A percentile compares a stretch with the other conserved stretches of the same genome.
Evolutionary conservation across 2,797 vertebrate genomes (phyloP).

Genomic region (Sebastes oblongus): DNA sequence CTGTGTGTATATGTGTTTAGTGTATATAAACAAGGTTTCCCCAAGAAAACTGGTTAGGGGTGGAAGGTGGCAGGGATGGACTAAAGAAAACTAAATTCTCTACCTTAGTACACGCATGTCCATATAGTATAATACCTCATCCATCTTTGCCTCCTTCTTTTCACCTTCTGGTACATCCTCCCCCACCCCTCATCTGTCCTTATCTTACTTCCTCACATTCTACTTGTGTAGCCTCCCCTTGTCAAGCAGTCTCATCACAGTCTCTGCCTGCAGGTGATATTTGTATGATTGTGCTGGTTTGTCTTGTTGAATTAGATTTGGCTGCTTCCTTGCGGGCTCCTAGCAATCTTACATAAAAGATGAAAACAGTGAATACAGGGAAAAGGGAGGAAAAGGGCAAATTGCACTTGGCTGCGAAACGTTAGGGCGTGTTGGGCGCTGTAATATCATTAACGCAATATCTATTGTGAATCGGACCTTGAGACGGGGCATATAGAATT

Average conservation of each 20-base stretch:
- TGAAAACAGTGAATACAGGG: conserved; percentile 3
- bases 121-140: not conserved
- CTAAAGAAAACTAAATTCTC: not conserved
- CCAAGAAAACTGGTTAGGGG: not conserved
- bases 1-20: not conserved
- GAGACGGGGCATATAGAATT: not conserved
- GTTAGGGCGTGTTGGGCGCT: not conserved
- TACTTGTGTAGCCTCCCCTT: not conserved
- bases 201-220: not conserved
- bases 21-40: not conserved
- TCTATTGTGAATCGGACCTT: not conserved
- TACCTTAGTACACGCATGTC: not conserved
- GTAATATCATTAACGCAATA: not conserved
- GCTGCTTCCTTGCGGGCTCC: conserved; percentile 5
- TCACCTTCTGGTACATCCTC: not conserved
- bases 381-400: not conserved
- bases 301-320: conserved; percentile 28
- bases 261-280: conserved; percentile 28
- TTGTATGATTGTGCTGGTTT: conserved; percentile 44
- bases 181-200: not conserved
- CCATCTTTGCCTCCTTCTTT: not conserved
- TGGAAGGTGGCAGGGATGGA: not conserved
- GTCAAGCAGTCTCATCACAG: conserved; percentile 28
- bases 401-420: not conserved
- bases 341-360: conserved; percentile 31